Evolutionary conservation across 2,113 vertebrate genomes (phyloP).

Genomic region (Ondatra zibethicus): DNA sequence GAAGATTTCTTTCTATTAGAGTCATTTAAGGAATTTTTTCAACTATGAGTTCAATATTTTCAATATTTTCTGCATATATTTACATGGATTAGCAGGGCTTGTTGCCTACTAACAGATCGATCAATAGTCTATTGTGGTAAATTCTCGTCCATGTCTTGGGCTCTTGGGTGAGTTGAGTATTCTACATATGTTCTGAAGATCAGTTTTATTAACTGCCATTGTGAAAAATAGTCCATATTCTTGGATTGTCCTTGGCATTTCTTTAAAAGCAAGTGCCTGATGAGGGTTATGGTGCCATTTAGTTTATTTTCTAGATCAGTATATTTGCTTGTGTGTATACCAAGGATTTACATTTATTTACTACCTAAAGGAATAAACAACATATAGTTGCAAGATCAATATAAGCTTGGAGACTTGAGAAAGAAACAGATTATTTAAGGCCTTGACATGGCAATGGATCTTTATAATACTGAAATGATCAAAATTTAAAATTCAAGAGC

Average conservation of each 20-base stretch:
- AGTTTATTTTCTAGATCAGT: background rate
- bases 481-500: constrained; percentile 76
- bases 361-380: constrained; percentile 55
- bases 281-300: background rate
- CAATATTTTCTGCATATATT: background rate
- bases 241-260: background rate
- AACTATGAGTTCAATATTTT: background rate
- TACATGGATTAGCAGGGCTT: background rate
- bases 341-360: constrained; percentile 80
- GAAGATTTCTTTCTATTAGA: background rate
- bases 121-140: background rate
- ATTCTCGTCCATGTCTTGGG: background rate
- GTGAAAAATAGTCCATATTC: background rate
- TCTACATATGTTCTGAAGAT: background rate
- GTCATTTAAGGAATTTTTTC: background rate
- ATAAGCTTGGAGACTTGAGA: constrained; percentile 81
- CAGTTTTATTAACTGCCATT: background rate
- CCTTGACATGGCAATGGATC: constrained; percentile 70
- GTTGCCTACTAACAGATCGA: background rate
- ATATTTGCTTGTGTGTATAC: background rate
- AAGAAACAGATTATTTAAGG: constrained; percentile 79
- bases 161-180: background rate
- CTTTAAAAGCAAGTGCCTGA: background rate
- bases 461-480: constrained; percentile 77
- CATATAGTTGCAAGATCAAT: constrained; percentile 69